Conservation (phyloP, 2,888 invertebrate genomes). For the Euplagia quadripunctaria region DNA sequence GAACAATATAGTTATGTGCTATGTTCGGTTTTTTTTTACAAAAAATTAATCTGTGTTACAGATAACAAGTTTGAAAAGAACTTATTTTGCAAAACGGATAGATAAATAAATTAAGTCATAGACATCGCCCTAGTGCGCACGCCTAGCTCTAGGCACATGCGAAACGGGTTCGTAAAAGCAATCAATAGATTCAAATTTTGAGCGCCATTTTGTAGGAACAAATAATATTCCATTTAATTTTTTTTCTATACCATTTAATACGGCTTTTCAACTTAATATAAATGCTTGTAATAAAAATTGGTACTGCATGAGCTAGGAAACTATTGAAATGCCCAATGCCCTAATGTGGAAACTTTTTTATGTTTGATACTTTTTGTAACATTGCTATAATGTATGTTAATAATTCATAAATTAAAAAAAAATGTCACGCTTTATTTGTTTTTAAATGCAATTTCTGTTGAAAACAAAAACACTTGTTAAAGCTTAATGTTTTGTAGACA, state of each 20-base stretch:
- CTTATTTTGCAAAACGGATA: conserved; percentile 30
- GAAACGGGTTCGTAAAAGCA: conserved; percentile 36
- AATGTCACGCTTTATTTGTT: neutral
- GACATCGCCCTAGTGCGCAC: conserved; percentile 52
- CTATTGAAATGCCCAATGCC: neutral
- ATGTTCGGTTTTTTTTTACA: neutral
- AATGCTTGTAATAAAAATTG: neutral
- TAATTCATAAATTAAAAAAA: neutral
- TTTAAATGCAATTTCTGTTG: conserved; percentile 30
- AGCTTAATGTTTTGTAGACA: conserved; percentile 66
- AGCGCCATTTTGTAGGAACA: conserved; percentile 46
- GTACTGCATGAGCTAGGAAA: neutral
- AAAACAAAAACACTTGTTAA: conserved; percentile 44
- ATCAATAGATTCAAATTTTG: conserved; percentile 59
- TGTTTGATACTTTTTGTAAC: neutral
- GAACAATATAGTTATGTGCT: neutral
- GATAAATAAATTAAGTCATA: conserved; percentile 32
- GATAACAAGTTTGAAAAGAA: conserved; percentile 12
- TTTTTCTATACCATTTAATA: too few species aligned
- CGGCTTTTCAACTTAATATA: neutral
- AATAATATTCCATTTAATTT: neutral
- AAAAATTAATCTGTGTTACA: neutral
- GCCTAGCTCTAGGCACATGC: conserved; percentile 54
- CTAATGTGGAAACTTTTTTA: neutral
- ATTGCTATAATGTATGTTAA: neutral